Percentiles rank a stretch among this genome's conserved stretches.
Evolutionary conservation across 2,888 invertebrate species (phyloP).

Genomic region (Acleris sparsana): DNA sequence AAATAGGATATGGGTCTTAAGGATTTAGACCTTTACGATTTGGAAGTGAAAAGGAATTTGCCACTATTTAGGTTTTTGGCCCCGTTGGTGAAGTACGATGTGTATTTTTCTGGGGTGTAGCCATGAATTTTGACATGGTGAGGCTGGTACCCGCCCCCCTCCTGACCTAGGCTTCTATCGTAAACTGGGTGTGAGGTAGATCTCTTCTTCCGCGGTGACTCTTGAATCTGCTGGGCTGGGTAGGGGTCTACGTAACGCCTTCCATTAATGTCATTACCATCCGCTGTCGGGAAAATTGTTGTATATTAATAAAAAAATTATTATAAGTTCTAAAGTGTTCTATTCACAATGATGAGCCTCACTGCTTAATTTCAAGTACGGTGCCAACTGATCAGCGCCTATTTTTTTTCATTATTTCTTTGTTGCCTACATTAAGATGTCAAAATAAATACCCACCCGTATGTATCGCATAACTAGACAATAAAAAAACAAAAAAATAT

Average conservation of each 20-base stretch:
- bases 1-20: not conserved
- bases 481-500: too few relatives aligned
- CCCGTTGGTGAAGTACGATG: conserved; percentile 68
- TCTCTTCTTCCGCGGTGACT: conserved; percentile 73
- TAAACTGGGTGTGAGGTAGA: conserved; percentile 64
- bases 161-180: conserved; percentile 54
- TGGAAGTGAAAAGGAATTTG: conserved; percentile 21
- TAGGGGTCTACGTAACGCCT: conserved; percentile 77
- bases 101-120: conserved; percentile 71
- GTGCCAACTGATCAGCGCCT: too few relatives aligned
- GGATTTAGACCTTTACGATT: conserved; percentile 2
- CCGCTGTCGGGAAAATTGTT: conserved; percentile 78
- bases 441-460: too few relatives aligned
- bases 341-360: too few relatives aligned
- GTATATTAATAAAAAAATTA: conserved; percentile 70
- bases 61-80: conserved; percentile 49
- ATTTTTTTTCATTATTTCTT: too few relatives aligned
- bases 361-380: too few relatives aligned
- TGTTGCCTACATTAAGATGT: too few relatives aligned
- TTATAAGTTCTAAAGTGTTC: conserved; percentile 33
- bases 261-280: conserved; percentile 75
- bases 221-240: conserved; percentile 75
- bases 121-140: conserved; percentile 65
- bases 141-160: conserved; percentile 50
- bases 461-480: too few relatives aligned